Conservation (phyloP, 2,888 invertebrate species). For the Nemoura dubitans region DNA sequence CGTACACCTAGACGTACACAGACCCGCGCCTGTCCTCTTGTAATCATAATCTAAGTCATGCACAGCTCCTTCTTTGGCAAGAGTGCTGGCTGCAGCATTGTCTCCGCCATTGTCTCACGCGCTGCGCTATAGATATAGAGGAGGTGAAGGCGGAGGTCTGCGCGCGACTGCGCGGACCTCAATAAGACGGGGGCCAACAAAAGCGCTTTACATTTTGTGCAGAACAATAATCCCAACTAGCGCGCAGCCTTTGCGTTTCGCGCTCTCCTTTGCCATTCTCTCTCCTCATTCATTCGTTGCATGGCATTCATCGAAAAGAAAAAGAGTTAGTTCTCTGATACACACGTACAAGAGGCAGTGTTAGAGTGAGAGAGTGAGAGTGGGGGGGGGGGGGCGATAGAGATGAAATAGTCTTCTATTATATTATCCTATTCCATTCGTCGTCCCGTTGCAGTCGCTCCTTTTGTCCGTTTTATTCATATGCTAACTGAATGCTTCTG, state of each 20-base stretch:
- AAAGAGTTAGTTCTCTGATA: constrained; percentile 53
- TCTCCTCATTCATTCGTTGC: constrained; percentile 4
- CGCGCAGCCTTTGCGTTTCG: no score
- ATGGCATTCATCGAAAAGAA: constrained; percentile 49
- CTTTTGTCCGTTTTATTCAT: constrained; percentile 53
- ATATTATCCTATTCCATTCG: constrained; percentile 41
- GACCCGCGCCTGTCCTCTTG: no score
- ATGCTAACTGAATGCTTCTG: constrained; percentile 52
- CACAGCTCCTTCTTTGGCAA: not conserved
- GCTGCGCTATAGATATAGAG: no score
- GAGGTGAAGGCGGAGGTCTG: constrained; percentile 48
- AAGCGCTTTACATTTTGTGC: constrained; percentile 51
- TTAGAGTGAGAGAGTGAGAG: constrained; percentile 35
- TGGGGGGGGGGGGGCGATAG: constrained; percentile 12
- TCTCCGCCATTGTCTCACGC: constrained; percentile 46
- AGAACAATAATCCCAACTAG: constrained; percentile 51
- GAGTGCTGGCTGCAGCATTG: not conserved
- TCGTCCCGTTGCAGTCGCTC: constrained; percentile 41
- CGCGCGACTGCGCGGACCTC: constrained; percentile 20
- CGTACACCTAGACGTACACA: no score
- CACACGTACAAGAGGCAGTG: constrained; percentile 41
- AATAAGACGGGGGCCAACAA: constrained; percentile 51
- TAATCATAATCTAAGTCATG: not conserved
- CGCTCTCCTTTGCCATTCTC: constrained; percentile 41
- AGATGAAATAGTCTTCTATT: constrained; percentile 33